These are phyloP conservation scores for Lophochroa leadbeateri DNA, from an alignment of 2,113 vertebrate genomes.

Conservation along the genomic window DNA sequence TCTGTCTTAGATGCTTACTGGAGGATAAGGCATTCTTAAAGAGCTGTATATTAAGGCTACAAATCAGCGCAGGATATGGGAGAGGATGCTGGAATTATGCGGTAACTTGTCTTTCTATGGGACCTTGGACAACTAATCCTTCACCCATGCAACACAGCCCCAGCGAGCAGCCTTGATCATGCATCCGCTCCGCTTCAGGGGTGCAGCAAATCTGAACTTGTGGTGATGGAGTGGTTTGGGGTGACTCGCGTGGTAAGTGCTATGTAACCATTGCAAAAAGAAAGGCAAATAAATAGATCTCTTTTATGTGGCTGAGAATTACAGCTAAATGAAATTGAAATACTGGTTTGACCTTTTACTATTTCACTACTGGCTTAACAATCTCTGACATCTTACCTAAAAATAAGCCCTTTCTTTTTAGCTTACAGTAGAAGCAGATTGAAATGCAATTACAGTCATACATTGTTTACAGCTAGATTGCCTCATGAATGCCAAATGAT, in stretches of 20 bases:
- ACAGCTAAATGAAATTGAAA: background rate
- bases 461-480: background rate
- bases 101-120: background rate
- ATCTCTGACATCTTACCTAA: background rate
- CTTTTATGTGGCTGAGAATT: background rate
- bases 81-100: background rate
- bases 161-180: accelerated
- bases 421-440: background rate
- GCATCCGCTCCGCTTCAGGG: accelerated
- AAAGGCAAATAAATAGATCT: background rate
- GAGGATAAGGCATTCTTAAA: background rate
- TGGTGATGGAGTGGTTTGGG: background rate
- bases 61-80: background rate
- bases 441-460: background rate
- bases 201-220: background rate
- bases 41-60: background rate
- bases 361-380: background rate
- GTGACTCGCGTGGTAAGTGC: accelerated
- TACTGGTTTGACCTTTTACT: background rate
- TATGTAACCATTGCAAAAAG: background rate
- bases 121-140: background rate
- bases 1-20: background rate
- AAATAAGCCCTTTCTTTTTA: background rate
- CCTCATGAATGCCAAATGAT: background rate
- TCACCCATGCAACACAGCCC: accelerated